phyloP scores from a whole-genome alignment of 2,888 invertebrate species.

The Erebia ligea region DNA sequence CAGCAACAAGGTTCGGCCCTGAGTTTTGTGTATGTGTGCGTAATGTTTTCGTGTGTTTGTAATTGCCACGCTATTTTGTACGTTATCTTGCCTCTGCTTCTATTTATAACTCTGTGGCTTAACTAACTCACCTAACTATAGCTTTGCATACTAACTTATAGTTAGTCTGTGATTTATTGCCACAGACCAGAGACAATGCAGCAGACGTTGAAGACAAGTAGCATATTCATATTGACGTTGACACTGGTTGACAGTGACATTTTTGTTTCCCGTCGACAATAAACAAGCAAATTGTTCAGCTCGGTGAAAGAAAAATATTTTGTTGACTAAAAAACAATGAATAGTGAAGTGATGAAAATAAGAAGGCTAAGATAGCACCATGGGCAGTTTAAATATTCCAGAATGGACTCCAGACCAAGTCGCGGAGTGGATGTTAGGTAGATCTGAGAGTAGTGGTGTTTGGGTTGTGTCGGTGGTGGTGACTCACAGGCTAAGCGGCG shows the following conservation, averaged over 20 bases:
- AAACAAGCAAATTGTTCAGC: slow-evolving; percentile 33
- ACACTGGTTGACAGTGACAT: slow-evolving; percentile 27
- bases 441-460: slow-evolving; percentile 39
- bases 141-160: too few species aligned
- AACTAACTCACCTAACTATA: too few species aligned
- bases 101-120: too few species aligned
- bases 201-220: too few species aligned
- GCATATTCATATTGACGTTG: neutral
- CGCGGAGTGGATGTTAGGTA: slow-evolving; percentile 95
- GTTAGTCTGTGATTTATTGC: too few species aligned
- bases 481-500: slow-evolving; percentile 42
- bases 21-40: too few species aligned
- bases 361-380: slow-evolving; percentile 43
- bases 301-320: slow-evolving; percentile 29
- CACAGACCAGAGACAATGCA: too few species aligned
- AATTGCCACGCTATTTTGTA: too few species aligned
- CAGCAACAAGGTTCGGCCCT: too few species aligned
- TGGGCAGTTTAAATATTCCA: slow-evolving; percentile 84
- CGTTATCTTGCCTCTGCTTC: too few species aligned
- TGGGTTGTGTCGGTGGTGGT: slow-evolving; percentile 39
- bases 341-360: slow-evolving; percentile 23
- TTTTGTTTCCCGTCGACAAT: too few species aligned
- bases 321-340: slow-evolving; percentile 36
- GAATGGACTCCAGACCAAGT: slow-evolving; percentile 96
- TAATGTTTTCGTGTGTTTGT: too few species aligned